These are phyloP conservation scores for Aptenodytes forsteri DNA, from an alignment of 2,113 vertebrate species.

Conservation along the genomic window DNA sequence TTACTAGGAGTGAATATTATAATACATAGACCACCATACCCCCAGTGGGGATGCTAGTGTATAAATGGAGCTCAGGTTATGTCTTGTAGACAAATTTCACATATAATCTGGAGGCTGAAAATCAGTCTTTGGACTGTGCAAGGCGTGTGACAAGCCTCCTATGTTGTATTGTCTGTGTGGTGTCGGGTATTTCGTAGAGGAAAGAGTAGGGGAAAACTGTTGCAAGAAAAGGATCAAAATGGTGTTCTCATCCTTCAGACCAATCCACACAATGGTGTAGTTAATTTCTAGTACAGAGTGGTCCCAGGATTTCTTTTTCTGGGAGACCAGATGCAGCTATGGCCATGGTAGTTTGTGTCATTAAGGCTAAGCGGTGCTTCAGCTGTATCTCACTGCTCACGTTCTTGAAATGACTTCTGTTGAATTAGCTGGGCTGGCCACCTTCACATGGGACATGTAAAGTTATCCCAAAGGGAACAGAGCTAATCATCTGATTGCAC, in stretches of 20 bases:
- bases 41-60: neutral
- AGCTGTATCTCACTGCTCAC: neutral
- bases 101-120: neutral
- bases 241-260: neutral
- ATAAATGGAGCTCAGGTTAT: neutral
- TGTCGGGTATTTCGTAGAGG: neutral
- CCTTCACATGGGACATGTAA: neutral
- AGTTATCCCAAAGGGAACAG: neutral
- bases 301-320: neutral
- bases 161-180: neutral
- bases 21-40: neutral
- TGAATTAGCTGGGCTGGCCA: neutral
- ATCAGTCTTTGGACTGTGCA: neutral
- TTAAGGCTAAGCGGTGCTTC: neutral
- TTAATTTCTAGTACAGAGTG: neutral
- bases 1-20: neutral
- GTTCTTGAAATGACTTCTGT: neutral
- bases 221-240: neutral
- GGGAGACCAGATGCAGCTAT: neutral
- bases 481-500: neutral
- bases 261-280: neutral
- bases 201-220: neutral
- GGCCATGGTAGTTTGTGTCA: rapidly evolving
- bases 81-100: neutral
- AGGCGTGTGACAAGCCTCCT: neutral